Base-by-base conservation (phyloP, 2,888 invertebrate species). In the Acleris laterana region DNA sequence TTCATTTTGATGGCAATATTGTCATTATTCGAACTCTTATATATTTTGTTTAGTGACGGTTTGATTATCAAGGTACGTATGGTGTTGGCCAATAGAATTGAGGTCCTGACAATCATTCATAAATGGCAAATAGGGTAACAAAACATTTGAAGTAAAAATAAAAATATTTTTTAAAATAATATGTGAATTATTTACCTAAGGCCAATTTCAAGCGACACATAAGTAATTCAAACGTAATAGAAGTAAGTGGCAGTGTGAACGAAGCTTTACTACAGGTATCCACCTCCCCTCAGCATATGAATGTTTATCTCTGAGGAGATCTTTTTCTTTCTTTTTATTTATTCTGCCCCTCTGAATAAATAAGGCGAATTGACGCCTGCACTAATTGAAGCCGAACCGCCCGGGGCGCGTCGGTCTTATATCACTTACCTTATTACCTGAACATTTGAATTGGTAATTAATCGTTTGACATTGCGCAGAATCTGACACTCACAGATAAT, bases 301-400 rank as follows among this genome's bases (percentile, higher is more conserved):
- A 85, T 84, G 84, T 85, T 84, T 84, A 84, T 84, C 79, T 76
- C 75, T 66, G 70, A 76, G 73, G 76, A 80, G 83, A 83, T 83
- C 77, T 74, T 70, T 79, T 79, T 78, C 77, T 64, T 53, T 49
- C 56, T 79, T 85, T 83, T 82, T 79, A 81, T 82, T 82, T 77
- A 80, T 79, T 76, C 77, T 74, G 77, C 78, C 81, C 82, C 78
- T 82, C 78, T 83, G 84, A 85, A 88, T 86, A 87, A 88, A 83
- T 87, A 83, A 87, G 71, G 74, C 72, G 79, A 78, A 72, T 81
- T 77, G 78, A 79, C 79, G 82, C 81, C 79, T 77, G 72, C 68
- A 74, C 83, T 87, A 85, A 87, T 87, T 87, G 87, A 84, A 85
- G 79, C 68, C 72, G 82, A 83, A 81, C 69, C 70, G 74, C 72